Evolutionary conservation across 1,140 invertebrate species (phyloP).

Genomic region (Chionoecetes opilio): DNA sequence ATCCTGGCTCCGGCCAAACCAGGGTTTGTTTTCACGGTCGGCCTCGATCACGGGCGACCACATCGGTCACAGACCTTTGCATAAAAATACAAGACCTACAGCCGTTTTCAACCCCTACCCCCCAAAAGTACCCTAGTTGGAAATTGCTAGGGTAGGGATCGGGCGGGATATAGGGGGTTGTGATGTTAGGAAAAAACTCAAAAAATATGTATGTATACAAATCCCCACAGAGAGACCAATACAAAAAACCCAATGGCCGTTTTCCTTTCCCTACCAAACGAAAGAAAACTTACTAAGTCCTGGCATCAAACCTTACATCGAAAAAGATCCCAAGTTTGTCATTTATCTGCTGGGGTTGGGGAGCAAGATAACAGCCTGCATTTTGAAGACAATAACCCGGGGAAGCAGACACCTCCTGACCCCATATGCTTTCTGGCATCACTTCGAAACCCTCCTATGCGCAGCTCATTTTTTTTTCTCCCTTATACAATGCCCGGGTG

Average conservation of each 20-base stretch:
- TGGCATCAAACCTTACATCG: conserved; percentile 71
- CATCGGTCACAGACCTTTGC: too few species aligned
- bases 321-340: conserved; percentile 53
- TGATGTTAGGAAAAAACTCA: too few species aligned
- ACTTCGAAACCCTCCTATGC: not conserved
- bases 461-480: not conserved
- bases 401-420: conserved; percentile 47
- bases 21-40: too few species aligned
- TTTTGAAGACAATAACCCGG: conserved; percentile 31
- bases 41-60: too few species aligned
- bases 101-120: too few species aligned
- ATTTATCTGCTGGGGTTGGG: conserved; percentile 55
- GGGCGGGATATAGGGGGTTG: too few species aligned
- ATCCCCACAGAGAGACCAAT: too few species aligned
- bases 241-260: conserved; percentile 58
- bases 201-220: too few species aligned
- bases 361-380: not conserved
- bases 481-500: not conserved
- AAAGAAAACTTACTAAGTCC: not conserved
- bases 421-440: not conserved
- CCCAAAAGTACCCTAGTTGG: too few species aligned
- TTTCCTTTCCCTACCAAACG: conserved; percentile 70
- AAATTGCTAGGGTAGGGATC: too few species aligned
- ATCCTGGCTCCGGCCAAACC: too few species aligned
- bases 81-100: too few species aligned